Evolutionary conservation across 2,888 invertebrate species (phyloP), one percentile per base, ranked within the genome.

Genomic region (Carpatolechia fugitivella): DNA sequence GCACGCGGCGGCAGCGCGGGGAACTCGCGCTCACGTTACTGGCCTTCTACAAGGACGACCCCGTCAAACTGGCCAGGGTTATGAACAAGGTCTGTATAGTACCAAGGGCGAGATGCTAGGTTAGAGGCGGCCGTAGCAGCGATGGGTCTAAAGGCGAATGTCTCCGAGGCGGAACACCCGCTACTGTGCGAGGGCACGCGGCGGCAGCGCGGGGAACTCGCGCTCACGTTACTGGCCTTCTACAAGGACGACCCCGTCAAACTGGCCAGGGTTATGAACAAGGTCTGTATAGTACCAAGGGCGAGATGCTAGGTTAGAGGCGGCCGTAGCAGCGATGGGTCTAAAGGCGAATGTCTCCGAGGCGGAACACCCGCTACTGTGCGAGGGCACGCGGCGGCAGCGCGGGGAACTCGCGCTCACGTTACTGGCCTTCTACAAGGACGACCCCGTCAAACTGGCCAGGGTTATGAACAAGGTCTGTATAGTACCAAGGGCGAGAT

Each of bases 151-250:
- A 99, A 99, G 81, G 97, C 98, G 0, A 98, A 98, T 75, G 97
- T 99, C 0, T 97, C 98, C 0, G 99, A 99, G 80, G 98, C 98
- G 0, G 99, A 99, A 67, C 99, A 99, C 91, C 99, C 99, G 0
- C 81, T 99, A 53, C 90, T 99, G 1, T 99, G 99, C 80, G 99
- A 99, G 82, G 99, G 98, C 51, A 97, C 98, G 1, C 90, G 99
- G 8, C 89, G 98, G 50, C 98, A 98, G 77, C 93, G 95, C 55
- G 98, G 98, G 18, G 99, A 99, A 67, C 82, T 99, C 62, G 97
- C 98, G 0, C 92, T 99, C 11, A 94, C 96, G 0, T 90, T 99
- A 66, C 90, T 99, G 52, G 94, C 97, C 0, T 95, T 96, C 78
- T 99, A 99, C 85, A 99, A 99, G 82, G 99, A 99, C 70, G 97